Conservation (phyloP, 2,797 vertebrate species). For the Gila robusta region DNA sequence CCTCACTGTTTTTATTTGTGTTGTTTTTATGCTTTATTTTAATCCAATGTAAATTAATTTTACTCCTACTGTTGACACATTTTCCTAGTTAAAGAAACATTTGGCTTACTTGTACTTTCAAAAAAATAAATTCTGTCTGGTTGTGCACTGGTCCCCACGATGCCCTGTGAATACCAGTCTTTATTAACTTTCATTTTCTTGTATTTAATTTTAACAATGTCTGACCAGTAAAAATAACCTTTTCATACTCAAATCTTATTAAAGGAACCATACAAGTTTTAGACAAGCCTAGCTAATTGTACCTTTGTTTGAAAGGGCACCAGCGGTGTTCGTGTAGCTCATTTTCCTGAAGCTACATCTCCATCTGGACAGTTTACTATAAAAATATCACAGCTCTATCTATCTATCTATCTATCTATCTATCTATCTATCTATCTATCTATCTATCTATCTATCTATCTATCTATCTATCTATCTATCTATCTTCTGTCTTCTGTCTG, state of each 20-base stretch:
- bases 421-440: background rate
- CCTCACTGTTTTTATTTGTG: no score
- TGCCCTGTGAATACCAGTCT: background rate
- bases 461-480: no score
- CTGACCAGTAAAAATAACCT: background rate
- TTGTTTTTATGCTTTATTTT: background rate
- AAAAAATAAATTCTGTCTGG: no score
- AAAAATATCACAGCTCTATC: background rate
- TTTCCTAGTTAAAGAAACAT: background rate
- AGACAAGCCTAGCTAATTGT: background rate
- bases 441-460: no score
- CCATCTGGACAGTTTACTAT: no score
- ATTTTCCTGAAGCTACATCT: background rate
- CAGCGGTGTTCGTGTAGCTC: background rate
- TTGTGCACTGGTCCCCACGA: background rate
- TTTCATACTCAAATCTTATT: background rate
- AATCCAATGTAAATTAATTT: background rate
- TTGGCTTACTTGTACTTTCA: no score
- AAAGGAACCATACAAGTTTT: background rate
- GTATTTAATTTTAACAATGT: background rate
- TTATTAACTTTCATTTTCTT: background rate
- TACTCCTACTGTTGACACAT: background rate
- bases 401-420: background rate
- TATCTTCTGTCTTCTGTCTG: no score
- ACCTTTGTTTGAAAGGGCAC: background rate